Base-by-base conservation (phyloP, 2,797 vertebrate genomes). In the Masticophis lateralis region DNA sequence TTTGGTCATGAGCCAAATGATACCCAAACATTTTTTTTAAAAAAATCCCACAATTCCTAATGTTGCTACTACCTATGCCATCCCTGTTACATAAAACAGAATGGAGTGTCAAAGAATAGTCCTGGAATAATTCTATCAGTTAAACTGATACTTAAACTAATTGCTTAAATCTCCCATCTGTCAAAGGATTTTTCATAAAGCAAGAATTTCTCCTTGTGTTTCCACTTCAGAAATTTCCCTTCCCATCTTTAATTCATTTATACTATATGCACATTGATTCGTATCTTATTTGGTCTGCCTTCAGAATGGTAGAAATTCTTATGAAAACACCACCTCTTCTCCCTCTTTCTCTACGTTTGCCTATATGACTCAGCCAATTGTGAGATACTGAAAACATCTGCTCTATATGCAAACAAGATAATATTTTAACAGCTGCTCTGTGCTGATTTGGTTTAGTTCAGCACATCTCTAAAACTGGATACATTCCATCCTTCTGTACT, bases 341-440 rank as follows among this genome's bases (percentile, higher is more conserved):
- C 28, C 12, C 12, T 60, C n/a, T 20, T 53, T 0, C 20, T 6
- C 43, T 25, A 28, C 3, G 18, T 43, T 3, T 6, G 56, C 12
- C 90, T 69, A 86, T 0, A 94, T 94, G 53, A 86, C 6, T 14
- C 13, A 86, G 4, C 0, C 3, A 94, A 91, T 94, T 61, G 88
- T 92, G 66, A 2, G 27, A 16, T 43, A 1, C 0, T 87, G 27
- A 94, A 93, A 92, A 56, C 79, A 86, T 83, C 4, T 0, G 51
- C 1, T 92, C 53, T 94, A 43, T 89, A 53, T 92, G 7, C 69
- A 94, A 95, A 88, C 0, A 4, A 83, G 32, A 59, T 53, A 93
- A 95, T 69, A n/a, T 63, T 89, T 90, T 91, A 94, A 90, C 87
- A 93, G 57, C 74, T 90, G 92, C 22, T 91, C 25, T 91, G 14